Evolutionary conservation across 2,888 invertebrate species (phyloP), one percentile per base, ranked within the genome.

Genomic region (Cyclophora albipunctata): DNA sequence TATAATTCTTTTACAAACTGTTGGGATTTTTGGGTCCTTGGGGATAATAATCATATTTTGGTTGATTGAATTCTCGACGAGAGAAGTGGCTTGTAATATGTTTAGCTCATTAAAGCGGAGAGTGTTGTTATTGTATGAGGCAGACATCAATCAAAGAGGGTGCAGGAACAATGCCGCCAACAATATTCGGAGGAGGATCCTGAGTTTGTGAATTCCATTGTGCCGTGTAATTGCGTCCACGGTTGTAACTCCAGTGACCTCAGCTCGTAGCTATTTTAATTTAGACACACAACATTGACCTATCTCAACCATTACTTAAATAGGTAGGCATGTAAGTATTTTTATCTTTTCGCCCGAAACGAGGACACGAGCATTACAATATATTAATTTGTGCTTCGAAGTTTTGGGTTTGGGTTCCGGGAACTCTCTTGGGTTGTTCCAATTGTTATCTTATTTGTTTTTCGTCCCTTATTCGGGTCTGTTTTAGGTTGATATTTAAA

Each of bases 221-320:
- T 42, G 49, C 44, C 45, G 46, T 48, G 43, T 43, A 43, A 43
- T 43, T 49, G 48, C 45, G 42, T 50, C 35, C 48, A 46, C 48
- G 44, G 47, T 54, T 50, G 49, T 35, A 46, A 41, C 52, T 55
- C 50, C 50, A 51, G 53, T 61, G 59, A 61, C 52, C 52, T 61
- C 57, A 61, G 52, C 55, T 45, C 52, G 53, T 53, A 57, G 48
- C 48, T 56, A 59, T 59, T 55, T 58, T 55, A 57, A 61, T 61
- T 61, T 56, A 51, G 56, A 57, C 47, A 54, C 59, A 55, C 57
- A 57, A 53, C 57, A 53, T 56, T 61, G 61, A 61, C 61, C 61
- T 61, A 61, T 61, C 61, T 57, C 61, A 61, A 61, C 57, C 57
- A 51, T 59, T 57, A 59, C 57, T 55, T 52, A 59, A 61, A 61